Conservation (phyloP, 2,888 invertebrate species). For the Diabrotica balteata region DNA sequence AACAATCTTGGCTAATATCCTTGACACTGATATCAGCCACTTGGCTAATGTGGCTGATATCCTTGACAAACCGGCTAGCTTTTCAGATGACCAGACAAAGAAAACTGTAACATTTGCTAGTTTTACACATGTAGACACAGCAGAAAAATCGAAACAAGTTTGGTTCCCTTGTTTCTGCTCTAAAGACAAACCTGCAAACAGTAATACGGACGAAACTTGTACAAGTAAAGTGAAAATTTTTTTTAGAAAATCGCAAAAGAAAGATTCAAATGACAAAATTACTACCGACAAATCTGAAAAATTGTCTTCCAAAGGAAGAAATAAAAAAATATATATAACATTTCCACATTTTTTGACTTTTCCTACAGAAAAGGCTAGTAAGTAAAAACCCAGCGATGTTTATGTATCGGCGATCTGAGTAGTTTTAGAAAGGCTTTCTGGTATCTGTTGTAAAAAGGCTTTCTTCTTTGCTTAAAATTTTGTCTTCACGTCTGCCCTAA, state of each 20-base stretch:
- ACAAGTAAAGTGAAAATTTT: neutral
- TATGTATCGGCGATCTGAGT: no score
- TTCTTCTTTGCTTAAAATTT: no score
- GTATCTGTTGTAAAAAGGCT: no score
- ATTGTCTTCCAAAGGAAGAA: neutral
- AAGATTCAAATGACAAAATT: constrained; percentile 3
- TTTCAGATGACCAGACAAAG: neutral
- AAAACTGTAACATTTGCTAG: neutral
- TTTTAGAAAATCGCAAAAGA: constrained; percentile 17
- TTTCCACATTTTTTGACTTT: no score
- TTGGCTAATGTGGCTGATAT: constrained; percentile 35
- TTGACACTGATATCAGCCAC: no score
- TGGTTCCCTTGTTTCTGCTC: constrained; percentile 24
- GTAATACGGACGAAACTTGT: neutral
- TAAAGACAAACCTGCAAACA: neutral
- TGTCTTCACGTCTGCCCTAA: no score
- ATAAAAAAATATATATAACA: no score
- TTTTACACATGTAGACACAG: neutral
- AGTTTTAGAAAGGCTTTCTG: no score
- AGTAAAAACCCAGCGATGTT: no score
- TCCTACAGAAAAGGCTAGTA: no score
- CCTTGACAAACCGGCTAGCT: constrained; percentile 13
- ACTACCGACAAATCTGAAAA: constrained; percentile 1
- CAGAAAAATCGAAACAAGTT: constrained; percentile 27
- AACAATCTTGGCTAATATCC: neutral